Conservation (phyloP, 2,113 vertebrate genomes). For the Zosterops hypoxanthus region DNA sequence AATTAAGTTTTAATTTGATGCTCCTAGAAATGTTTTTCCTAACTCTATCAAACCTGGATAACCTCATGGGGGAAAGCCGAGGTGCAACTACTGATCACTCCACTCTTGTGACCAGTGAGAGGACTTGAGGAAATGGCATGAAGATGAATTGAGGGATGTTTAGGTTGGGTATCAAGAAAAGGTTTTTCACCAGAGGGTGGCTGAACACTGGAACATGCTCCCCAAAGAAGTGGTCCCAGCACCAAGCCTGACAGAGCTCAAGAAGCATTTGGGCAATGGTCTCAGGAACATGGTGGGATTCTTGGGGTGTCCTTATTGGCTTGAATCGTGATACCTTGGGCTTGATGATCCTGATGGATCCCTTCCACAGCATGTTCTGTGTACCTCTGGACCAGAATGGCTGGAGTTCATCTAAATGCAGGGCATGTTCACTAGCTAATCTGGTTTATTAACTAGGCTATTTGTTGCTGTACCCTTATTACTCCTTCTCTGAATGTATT, state of each 20-base stretch:
- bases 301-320: too few species aligned
- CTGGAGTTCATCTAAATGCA: background rate
- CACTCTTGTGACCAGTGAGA: background rate
- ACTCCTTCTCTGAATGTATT: background rate
- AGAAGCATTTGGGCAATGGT: background rate
- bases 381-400: background rate
- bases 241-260: background rate
- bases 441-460: background rate
- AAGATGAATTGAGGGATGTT: background rate
- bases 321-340: background rate
- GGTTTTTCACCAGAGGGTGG: background rate
- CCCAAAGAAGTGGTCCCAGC: too few species aligned
- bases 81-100: fast-evolving
- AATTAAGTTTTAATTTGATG: background rate
- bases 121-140: background rate
- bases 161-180: background rate
- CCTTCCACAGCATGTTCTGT: background rate
- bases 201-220: background rate
- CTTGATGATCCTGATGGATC: background rate
- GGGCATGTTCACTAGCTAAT: background rate
- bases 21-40: background rate
- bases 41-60: background rate
- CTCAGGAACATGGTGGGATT: background rate
- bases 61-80: background rate
- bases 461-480: background rate